These are phyloP conservation scores for Notarius quadriscutis DNA, from an alignment of 2,113 vertebrate genomes.

Conservation along the genomic window DNA sequence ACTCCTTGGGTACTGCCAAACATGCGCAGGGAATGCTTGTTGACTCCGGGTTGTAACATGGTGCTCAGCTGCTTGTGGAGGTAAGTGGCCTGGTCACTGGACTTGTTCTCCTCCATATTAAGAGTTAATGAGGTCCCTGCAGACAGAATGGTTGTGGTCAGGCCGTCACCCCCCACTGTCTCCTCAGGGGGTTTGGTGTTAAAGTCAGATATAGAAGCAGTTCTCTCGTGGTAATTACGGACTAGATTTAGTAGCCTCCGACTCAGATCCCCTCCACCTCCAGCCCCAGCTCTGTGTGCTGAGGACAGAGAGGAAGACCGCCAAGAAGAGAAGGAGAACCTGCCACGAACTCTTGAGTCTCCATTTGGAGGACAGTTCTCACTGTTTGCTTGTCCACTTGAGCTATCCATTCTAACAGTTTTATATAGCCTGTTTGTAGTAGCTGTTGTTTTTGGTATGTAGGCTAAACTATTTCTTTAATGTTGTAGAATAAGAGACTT, in stretches of 20 bases:
- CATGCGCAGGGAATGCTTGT: constrained; percentile 97
- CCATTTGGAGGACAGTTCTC: constrained; percentile 56
- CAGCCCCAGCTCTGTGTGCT: constrained; percentile 29
- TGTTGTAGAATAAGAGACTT: background rate
- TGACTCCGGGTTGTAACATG: constrained; percentile 91
- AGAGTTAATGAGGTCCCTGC: background rate
- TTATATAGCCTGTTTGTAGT: background rate
- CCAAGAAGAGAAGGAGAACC: constrained; percentile 65
- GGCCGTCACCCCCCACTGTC: constrained; percentile 34
- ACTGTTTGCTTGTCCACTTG: background rate
- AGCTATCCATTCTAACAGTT: constrained; percentile 47
- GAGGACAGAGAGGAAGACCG: constrained; percentile 61
- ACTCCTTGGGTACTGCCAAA: constrained; percentile 95
- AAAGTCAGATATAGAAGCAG: constrained; percentile 53
- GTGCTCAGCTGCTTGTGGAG: constrained; percentile 86
- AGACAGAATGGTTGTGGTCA: constrained; percentile 30
- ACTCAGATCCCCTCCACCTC: constrained; percentile 59
- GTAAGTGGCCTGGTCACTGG: constrained; percentile 63
- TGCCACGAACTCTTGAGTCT: constrained; percentile 55
- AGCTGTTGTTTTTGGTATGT: background rate
- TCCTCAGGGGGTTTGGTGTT: constrained; percentile 47
- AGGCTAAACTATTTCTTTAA: background rate
- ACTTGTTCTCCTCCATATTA: constrained; percentile 33
- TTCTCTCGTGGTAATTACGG: constrained; percentile 64
- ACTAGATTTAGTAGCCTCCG: constrained; percentile 65